Base-by-base conservation (phyloP, 1,140 invertebrate genomes). In the Dolichoris vasculosae region DNA sequence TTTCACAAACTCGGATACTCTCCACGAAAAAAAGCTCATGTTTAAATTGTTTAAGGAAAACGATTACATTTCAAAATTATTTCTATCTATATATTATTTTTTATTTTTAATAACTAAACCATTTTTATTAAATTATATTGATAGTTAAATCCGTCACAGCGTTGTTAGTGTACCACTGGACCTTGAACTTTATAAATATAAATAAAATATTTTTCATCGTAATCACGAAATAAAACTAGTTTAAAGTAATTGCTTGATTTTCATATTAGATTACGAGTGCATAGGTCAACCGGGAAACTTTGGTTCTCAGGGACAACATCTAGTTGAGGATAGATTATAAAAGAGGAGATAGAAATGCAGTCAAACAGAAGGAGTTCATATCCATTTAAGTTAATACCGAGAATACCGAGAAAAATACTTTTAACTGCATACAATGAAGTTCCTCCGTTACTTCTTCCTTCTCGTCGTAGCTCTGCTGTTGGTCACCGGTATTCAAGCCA, bases 211-310 rank as follows among this genome's bases (percentile, higher is more conserved):
- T 4, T 73, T 43, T 11, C 38, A 35, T 55, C n/a, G 26, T 23
- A 32, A 17, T 77, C 2, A 48, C 13, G 7, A 38, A 43, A 43
- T 17, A 69, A 30, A 43, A 43, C 26, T n/a, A 73, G 26, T 73
- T 11, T 0, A 71, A 17, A 73, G 38, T n/a, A 73, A 43, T 43
- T 73, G 8, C 11, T 73, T 43, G 13, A 4, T 43, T n/a, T 43
- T 43, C 20, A 43, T 1, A 40, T 13, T 43, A 73, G 23, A 43
- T 73, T 43, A 73, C 30, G 55, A 38, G 75, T n/a, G 38, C 80
- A 82, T 69, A 73, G 64, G 80, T 82, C 80, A 73, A 32, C 63
- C n/a, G 79, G 63, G 48, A 64, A 69, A 63, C 38, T 40, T 73
- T 73, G 38, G 69, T 13, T 73, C 26, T n/a, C 32, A 35, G 23